These are phyloP conservation scores for Drosophila pallidifrons DNA, from an alignment of 1,140 invertebrate species.

Conservation along the genomic window DNA sequence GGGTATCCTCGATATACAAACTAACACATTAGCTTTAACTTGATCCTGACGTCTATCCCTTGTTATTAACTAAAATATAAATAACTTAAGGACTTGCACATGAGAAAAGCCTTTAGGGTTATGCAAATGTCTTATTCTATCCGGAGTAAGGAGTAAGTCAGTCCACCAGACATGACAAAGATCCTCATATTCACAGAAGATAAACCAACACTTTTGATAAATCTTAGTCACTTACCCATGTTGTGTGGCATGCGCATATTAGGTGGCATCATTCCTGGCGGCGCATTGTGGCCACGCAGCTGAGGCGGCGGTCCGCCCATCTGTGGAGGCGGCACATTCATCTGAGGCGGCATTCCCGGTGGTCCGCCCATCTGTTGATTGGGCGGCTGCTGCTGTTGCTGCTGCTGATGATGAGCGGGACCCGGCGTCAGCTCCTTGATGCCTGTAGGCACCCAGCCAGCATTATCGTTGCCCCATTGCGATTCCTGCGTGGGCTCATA, in stretches of 20 bases:
- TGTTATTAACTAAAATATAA: no score
- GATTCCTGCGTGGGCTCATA: constrained; percentile 91
- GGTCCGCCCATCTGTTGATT: constrained; percentile 75
- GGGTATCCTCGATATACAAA: no score
- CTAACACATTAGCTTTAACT: no score
- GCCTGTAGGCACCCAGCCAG: constrained; percentile 87
- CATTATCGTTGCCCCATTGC: constrained; percentile 88
- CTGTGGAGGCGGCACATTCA: constrained; percentile 80
- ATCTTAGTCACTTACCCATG: constrained; percentile 52
- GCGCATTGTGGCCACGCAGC: constrained; percentile 63
- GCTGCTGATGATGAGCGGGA: constrained; percentile 74
- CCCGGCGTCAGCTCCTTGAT: constrained; percentile 88
- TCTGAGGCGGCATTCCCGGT: constrained; percentile 80
- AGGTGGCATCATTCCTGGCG: constrained; percentile 73
- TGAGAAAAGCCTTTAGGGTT: no score
- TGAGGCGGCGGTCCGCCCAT: constrained; percentile 84
- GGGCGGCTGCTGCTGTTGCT: constrained; percentile 61
- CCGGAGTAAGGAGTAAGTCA: no score
- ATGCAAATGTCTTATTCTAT: no score
- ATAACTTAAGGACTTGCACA: no score
- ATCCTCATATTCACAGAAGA: no score
- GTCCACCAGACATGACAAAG: no score
- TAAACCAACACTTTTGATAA: no score
- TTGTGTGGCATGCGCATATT: constrained; percentile 78
- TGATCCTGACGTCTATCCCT: no score